A percentile compares a stretch with the other conserved stretches of the same genome.
phyloP scores from a whole-genome alignment of 2,888 invertebrate genomes.

The Rhodophaea formosa region DNA sequence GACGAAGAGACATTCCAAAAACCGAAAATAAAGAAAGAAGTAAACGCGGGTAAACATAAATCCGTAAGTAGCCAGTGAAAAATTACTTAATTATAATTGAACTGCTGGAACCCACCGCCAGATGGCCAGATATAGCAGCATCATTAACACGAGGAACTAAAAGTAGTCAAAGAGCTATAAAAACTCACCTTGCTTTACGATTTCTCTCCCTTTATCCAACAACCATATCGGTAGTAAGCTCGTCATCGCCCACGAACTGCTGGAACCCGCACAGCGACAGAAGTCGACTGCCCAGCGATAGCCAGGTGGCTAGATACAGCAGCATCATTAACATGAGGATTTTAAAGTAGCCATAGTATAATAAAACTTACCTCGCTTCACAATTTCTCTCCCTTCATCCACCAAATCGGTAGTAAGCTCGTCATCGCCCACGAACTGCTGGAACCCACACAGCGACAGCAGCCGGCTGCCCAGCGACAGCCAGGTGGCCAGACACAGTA shows the following conservation, averaged over 20 bases:
- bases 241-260: conserved; percentile 97
- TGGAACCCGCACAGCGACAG: conserved; percentile 96
- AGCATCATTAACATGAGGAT: conserved; percentile 96
- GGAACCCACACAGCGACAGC: conserved; percentile 95
- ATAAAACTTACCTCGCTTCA: conserved; percentile 86
- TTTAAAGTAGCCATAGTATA: too few relatives aligned
- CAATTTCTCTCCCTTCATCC: conserved; percentile 95
- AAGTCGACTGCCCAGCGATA: conserved; percentile 94
- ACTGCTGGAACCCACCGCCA: too few relatives aligned
- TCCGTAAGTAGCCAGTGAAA: too few relatives aligned
- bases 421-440: conserved; percentile 98
- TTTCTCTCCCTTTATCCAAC: conserved; percentile 95
- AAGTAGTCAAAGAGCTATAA: too few relatives aligned
- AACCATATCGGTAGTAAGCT: conserved; percentile 96
- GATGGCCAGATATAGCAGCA: too few relatives aligned
- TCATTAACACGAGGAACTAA: too few relatives aligned
- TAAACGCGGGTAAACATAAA: too few relatives aligned
- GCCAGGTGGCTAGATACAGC: conserved; percentile 96
- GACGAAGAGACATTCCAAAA: too few relatives aligned
- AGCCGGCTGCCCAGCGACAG: conserved; percentile 95
- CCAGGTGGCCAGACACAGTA: conserved; percentile 95
- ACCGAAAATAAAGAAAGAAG: too few relatives aligned
- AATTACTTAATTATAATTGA: too few relatives aligned
- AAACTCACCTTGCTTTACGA: conserved; percentile 90
- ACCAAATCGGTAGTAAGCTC: conserved; percentile 96